Evolutionary conservation across 2,888 invertebrate species (phyloP).

Genomic region (Antitype chi): DNA sequence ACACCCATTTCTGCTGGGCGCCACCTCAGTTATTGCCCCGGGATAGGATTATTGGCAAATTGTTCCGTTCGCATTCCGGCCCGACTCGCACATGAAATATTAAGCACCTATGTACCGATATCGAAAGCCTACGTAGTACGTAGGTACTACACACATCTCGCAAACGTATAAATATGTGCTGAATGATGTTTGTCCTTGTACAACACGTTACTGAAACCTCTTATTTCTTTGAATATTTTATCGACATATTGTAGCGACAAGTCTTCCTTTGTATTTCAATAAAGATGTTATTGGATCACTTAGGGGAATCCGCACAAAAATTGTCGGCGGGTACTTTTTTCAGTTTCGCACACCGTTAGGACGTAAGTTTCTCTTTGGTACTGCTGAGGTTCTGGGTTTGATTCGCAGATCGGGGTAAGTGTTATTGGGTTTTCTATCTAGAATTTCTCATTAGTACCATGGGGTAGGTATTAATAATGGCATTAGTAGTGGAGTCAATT

Average conservation of each 20-base stretch:
- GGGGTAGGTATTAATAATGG: too few species aligned
- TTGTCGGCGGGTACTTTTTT: background rate
- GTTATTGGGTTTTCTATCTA: too few species aligned
- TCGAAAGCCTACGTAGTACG: slow-evolving; percentile 62
- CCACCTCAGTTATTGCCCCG: slow-evolving; percentile 87
- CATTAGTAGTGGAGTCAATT: too few species aligned
- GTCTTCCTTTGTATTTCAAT: slow-evolving; percentile 44
- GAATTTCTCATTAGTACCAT: too few species aligned
- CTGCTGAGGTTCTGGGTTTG: too few species aligned
- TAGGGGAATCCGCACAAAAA: slow-evolving; percentile 32
- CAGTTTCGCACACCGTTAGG: slow-evolving; percentile 13
- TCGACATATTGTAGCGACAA: slow-evolving; percentile 29
- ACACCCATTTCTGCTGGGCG: slow-evolving; percentile 85
- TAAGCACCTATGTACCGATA: slow-evolving; percentile 81
- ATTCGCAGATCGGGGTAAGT: too few species aligned
- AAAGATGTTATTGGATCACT: slow-evolving; percentile 38
- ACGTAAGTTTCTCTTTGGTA: slow-evolving; percentile 1
- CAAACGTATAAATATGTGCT: slow-evolving; percentile 57
- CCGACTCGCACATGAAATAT: slow-evolving; percentile 86
- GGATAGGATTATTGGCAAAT: slow-evolving; percentile 90
- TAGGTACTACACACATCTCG: slow-evolving; percentile 47
- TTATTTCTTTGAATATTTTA: slow-evolving; percentile 49
- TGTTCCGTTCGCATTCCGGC: slow-evolving; percentile 88
- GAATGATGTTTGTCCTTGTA: slow-evolving; percentile 59
- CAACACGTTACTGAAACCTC: slow-evolving; percentile 43